phyloP scores from a whole-genome alignment of 2,797 vertebrate genomes.

The Eulemur rubriventer region DNA sequence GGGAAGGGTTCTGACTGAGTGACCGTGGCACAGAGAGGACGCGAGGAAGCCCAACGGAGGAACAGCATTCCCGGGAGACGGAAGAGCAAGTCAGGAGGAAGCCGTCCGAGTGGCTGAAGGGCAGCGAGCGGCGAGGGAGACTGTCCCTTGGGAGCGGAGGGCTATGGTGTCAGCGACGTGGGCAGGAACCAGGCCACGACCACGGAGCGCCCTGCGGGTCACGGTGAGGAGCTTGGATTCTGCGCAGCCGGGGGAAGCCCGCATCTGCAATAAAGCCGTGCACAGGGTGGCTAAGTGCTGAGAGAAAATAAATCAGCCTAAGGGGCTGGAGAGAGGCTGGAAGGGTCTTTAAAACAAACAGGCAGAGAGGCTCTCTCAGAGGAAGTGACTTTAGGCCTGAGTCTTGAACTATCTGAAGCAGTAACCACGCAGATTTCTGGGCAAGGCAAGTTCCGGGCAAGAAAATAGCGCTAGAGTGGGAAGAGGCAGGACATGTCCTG shows the following conservation, averaged over 20 bases:
- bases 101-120: neutral
- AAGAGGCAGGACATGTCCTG: neutral
- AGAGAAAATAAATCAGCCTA: neutral
- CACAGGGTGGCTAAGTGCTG: neutral
- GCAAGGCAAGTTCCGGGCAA: neutral
- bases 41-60: neutral
- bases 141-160: neutral
- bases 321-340: neutral
- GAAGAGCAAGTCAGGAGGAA: neutral
- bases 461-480: neutral
- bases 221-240: neutral
- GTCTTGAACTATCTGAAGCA: neutral
- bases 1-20: neutral
- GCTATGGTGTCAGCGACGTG: neutral
- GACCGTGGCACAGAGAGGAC: neutral
- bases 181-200: neutral
- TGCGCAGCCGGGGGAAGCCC: neutral
- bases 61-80: neutral
- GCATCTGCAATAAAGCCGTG: neutral
- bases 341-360: neutral
- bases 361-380: neutral
- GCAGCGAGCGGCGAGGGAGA: neutral
- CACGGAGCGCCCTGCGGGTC: neutral
- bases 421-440: neutral
- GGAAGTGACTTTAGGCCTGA: neutral